Conservation (phyloP, 2,797 vertebrate species). For the Crossoptilon crossoptilon region DNA sequence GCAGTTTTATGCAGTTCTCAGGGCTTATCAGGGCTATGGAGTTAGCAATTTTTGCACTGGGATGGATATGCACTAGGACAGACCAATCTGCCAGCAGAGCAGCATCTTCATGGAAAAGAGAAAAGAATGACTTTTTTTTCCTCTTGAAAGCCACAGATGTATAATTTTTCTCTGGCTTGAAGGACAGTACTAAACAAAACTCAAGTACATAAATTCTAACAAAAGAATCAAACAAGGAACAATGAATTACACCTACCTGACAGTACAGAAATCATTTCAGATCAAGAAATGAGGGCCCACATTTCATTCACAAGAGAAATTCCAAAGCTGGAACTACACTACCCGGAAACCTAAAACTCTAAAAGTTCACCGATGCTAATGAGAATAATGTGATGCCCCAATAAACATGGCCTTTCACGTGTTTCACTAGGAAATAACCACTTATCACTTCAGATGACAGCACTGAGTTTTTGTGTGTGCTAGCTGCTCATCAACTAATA, state of each 20-base stretch:
- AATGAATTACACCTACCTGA: neutral
- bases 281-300: neutral
- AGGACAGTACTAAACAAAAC: neutral
- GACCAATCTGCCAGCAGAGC: neutral
- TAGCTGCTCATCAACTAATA: neutral
- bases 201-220: neutral
- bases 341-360: neutral
- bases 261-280: neutral
- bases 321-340: neutral
- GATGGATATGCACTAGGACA: neutral
- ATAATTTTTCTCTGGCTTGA: neutral
- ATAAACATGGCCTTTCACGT: neutral
- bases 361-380: neutral
- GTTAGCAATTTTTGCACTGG: neutral
- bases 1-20: neutral
- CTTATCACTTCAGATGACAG: neutral
- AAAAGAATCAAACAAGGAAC: neutral
- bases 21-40: neutral
- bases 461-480: neutral
- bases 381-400: neutral
- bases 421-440: neutral
- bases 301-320: neutral
- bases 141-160: neutral
- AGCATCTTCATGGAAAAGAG: neutral
- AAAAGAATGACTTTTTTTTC: neutral